Percentiles rank a stretch among this genome's conserved stretches.
Evolutionary conservation across 2,113 vertebrate species (phyloP).

Genomic region (Romanogobio albipinnatus): DNA sequence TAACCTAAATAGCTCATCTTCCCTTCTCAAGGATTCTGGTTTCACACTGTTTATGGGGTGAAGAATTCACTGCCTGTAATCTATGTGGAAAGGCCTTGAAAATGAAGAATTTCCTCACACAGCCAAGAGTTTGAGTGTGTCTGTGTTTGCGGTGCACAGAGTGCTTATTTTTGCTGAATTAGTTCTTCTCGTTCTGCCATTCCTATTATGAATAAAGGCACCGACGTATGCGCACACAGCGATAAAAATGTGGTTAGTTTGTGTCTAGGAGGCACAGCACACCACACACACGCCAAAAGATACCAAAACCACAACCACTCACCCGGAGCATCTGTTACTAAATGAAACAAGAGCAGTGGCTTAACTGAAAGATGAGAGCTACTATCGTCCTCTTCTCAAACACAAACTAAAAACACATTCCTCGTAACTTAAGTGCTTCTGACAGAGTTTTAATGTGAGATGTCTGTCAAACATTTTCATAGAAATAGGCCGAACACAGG

Average conservation of each 20-base stretch:
- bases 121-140: conserved; percentile 16
- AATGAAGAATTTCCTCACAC: conserved; percentile 1
- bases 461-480: conserved; percentile 3
- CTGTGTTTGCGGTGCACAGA: background rate
- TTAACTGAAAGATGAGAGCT: background rate
- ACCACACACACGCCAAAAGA: background rate
- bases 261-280: conserved; percentile 5
- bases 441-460: background rate
- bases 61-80: conserved; percentile 31
- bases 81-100: conserved; percentile 13
- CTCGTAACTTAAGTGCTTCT: background rate
- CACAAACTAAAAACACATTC: conserved; percentile 33
- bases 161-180: conserved; percentile 20
- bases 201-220: background rate
- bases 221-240: background rate
- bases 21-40: conserved; percentile 8
- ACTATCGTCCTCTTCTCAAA: background rate
- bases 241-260: conserved; percentile 4
- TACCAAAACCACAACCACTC: conserved; percentile 28
- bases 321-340: conserved; percentile 1
- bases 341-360: conserved; percentile 31
- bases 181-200: background rate
- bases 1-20: conserved; percentile 28
- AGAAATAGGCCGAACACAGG: background rate
- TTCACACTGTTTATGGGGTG: conserved; percentile 11